Percentiles rank a stretch among this genome's conserved stretches.
Conservation (phyloP, 37 sponge, comb jelly and placozoan genomes). For the Crambe crambe region DNA sequence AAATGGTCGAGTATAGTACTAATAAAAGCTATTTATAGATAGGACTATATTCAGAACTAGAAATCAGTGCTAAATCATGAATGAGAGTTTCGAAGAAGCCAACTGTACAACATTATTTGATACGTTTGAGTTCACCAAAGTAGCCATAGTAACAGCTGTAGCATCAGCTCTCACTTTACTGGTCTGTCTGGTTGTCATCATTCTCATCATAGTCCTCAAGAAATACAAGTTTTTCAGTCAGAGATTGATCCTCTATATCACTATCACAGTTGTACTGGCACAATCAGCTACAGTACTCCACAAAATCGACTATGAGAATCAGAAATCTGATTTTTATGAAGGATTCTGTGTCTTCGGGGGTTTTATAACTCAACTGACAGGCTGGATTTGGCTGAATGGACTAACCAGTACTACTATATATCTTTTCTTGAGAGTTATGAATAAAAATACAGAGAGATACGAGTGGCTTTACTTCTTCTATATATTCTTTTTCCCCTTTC, state of each 20-base stretch:
- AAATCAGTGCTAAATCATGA: no score
- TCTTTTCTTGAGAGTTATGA: conserved; percentile 27
- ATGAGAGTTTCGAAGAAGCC: not conserved
- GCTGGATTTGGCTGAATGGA: conserved; percentile 12
- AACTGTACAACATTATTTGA: not conserved
- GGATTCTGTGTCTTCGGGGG: conserved; percentile 27
- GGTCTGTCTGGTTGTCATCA: conserved; percentile 26
- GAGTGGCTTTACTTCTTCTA: conserved; percentile 16
- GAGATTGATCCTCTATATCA: conserved; percentile 76
- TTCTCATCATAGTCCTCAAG: conserved; percentile 66
- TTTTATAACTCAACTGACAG: conserved; percentile 10
- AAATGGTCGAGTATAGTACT: no score
- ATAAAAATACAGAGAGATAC: not conserved
- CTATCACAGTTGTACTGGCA: conserved; percentile 41
- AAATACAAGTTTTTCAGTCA: conserved; percentile 70
- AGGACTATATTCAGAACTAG: no score
- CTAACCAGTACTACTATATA: conserved; percentile 22
- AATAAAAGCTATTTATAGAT: no score
- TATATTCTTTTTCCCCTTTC: conserved; percentile 41
- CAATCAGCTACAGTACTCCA: conserved; percentile 27
- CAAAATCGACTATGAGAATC: conserved; percentile 28
- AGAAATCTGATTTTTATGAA: not conserved
- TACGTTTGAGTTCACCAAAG: not conserved
- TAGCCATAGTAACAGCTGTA: conserved; percentile 8
- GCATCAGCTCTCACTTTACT: conserved; percentile 14